Percentiles rank a stretch among this genome's conserved stretches.
Evolutionary conservation across 2,113 vertebrate genomes (phyloP).

Genomic region (Caranx melampygus): DNA sequence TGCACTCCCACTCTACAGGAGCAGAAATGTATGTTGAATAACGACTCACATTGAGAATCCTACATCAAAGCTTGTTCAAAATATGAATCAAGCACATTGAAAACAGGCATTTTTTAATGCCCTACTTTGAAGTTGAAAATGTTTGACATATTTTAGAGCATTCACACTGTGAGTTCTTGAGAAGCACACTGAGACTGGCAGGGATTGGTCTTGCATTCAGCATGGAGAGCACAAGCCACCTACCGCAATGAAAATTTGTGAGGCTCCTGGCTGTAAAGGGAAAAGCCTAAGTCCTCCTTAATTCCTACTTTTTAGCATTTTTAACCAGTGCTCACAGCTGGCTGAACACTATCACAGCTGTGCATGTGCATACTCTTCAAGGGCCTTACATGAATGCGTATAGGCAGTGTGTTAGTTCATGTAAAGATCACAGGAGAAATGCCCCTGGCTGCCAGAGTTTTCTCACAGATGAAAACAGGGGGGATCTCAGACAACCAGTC

Average conservation of each 20-base stretch:
- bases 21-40: slow-evolving; percentile 27
- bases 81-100: slow-evolving; percentile 33
- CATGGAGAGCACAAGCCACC: slow-evolving; percentile 22
- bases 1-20: slow-evolving; percentile 15
- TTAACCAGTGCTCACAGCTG: slow-evolving; percentile 21
- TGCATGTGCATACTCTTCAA: slow-evolving; percentile 22
- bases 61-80: slow-evolving; percentile 53
- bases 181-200: slow-evolving; percentile 34
- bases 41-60: slow-evolving; percentile 28
- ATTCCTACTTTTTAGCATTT: slow-evolving; percentile 37
- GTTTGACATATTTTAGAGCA: slow-evolving; percentile 58
- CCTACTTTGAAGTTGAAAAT: slow-evolving; percentile 66
- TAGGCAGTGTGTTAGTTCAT: slow-evolving; percentile 24
- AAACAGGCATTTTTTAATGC: slow-evolving; percentile 43
- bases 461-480: slow-evolving; percentile 17
- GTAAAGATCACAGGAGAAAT: slow-evolving; percentile 38
- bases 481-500: slow-evolving; percentile 39
- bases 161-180: slow-evolving; percentile 51
- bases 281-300: slow-evolving; percentile 33
- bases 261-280: slow-evolving; percentile 32
- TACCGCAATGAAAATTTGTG: slow-evolving; percentile 15
- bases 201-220: slow-evolving; percentile 44
- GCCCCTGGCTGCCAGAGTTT: slow-evolving; percentile 40
- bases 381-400: slow-evolving; percentile 24
- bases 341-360: slow-evolving; percentile 18